Evolutionary conservation across 2,113 vertebrate genomes (phyloP), one percentile per base, ranked within the genome.

Genomic region (Syngnathus floridae): DNA sequence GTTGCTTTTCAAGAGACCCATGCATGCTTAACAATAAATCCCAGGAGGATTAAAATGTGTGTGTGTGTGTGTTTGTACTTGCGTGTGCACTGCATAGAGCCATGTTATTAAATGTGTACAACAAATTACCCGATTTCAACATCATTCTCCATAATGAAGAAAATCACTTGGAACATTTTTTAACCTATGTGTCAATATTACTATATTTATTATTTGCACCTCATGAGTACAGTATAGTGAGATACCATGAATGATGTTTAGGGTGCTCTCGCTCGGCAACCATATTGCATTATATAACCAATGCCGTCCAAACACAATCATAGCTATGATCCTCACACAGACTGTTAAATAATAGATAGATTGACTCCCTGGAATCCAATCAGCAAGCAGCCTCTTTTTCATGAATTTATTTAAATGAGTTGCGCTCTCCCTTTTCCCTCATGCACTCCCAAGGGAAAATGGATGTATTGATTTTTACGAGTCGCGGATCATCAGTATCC

Each of bases 401-500:
- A 7, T 65, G 4, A 63, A 19, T 36, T 4, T 13, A 40, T 56
- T 67, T 2, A 31, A 22, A 37, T 3, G 4, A 45, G 22, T 13
- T 26, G 36, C 5, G 1, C 19, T 19, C 41, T 14, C 43, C n/a
- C 7, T 1, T 19, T 19, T 49, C 14, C 35, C 21, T 57, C 7
- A 35, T 4, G 56, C 38, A 19, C 19, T 48, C 68, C 37, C 22
- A 26, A 4, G 17, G 72, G 57, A 68, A 81, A 70, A 78, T 76
- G 67, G 65, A 64, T 55, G 60, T 54, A 67, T 57, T 36, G 57
- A 48, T 64, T 76, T 73, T 65, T 21, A 26, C 12, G 67, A 67
- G 43, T 62, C 14, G 45, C 71, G 48, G 64, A 70, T 0, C 38
- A 49, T 66, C 55, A 77, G 74, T 81, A 73, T 79, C 77, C 83